Evolutionary conservation across 2,888 invertebrate genomes (phyloP), one percentile per base, ranked within the genome.

Genomic region (Chloroclysta siterata): DNA sequence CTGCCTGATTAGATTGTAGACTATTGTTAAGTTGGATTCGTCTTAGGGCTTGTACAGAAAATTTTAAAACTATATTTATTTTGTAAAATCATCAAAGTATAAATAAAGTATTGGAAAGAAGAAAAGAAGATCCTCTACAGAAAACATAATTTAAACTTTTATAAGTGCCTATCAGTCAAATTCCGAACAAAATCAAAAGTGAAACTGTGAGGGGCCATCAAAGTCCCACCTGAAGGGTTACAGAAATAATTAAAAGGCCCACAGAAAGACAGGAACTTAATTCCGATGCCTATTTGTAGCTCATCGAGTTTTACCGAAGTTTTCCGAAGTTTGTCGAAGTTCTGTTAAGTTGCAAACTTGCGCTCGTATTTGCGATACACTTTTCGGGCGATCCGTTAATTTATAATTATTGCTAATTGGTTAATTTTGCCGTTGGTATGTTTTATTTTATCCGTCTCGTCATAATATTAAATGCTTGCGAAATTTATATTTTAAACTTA

Each of bases 241-340:
- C 76, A 73, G 72, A 85, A 89, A 92, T 93, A 92, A 93, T 93
- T 93, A 93, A 92, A 93, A 92, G 91, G 89, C 89, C 83, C 79
- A 85, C 87, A 81, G 88, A 83, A 87, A 85, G 84, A 78, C 80
- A 78, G 82, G 81, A 89, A 91, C 90, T 90, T 88, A 85, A 89
- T 89, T 86, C 86, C 87, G 85, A 90, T 91, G 90, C 90, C 87
- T 89, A 90, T 92, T 91, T 89, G 90, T 87, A 88, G 84, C 89
- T 88, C 89, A 87, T 85, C 84, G 83, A 87, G 84, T 88, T 88
- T 77, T 68, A 63, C 73, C 76, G 76, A 84, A 88, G 79, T 85
- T 86, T 66, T 66, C 61, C 69, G 73, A 78, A 80, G 74, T 78
- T 79, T 58, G 28, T 54, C 51, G 61, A 74, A 78, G 77, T 77